Evolutionary conservation across 2,797 vertebrate genomes (phyloP), one percentile per base, ranked within the genome.

Genomic region (Thalassophryne amazonica): DNA sequence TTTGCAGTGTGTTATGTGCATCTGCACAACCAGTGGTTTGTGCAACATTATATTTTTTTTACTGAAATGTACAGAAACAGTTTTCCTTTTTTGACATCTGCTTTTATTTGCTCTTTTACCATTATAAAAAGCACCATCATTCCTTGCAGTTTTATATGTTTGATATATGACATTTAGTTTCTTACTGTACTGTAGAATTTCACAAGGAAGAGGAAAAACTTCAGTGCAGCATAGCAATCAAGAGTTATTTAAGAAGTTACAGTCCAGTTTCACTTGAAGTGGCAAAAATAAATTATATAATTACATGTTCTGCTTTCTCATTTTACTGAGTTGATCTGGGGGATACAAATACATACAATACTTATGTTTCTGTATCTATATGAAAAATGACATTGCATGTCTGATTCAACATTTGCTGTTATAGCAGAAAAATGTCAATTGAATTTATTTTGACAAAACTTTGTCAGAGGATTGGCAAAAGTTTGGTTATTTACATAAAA

Each of bases 21-120:
- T 45, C 16, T 11, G 4, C 7, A 7, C 48, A 7, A n/a, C n/a
- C n/a, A n/a, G n/a, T n/a, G n/a, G n/a, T 38, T 62, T 56, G 31
- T n/a, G n/a, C n/a, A n/a, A n/a, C n/a, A n/a, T n/a, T n/a, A 32
- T 47, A 68, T 57, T 67, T 57, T 67, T 79, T 82, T 72, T 74
- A 69, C 50, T 54, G 28, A 78, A 32, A 53, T 57, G 54, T 78
- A 60, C 56, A 73, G 57, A 43, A 60, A 60, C 49, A 55, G 64
- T 64, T 35, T 52, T 54, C 55, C 35, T 19, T 38, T 30, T 79
- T 54, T 55, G 40, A 73, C 69, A 68, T 43, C 36, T 52, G 59
- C 31, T 64, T 45, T 37, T 59, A 32, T 55, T 51, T 64, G n/a
- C 75, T 60, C 39, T 74, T 76, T 78, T 49, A 63, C 39, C 21